Base-by-base conservation (phyloP, 1,140 invertebrate species). In the Scaptomyza graminum region DNA sequence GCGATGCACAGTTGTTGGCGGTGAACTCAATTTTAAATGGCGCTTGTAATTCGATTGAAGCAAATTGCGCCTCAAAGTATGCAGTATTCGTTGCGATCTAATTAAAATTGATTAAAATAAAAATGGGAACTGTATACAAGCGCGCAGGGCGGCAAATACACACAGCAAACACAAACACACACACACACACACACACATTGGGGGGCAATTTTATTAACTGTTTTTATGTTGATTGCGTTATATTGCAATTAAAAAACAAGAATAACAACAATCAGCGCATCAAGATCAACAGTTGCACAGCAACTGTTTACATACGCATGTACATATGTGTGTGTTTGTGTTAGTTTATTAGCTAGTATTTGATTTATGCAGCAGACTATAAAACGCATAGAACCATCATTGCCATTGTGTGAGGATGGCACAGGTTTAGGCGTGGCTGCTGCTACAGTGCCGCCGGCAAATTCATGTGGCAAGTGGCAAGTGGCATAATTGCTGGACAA, bases 211-310 rank as follows among this genome's bases (percentile, higher is more conserved):
- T 62, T 84, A 77, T 87, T 85, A 85, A 85, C 80, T 84, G 85
- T 85, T 76, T 84, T 87, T 69, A 77, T 81, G 81, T 81, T 83
- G 80, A 84, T 87, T 84, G 81, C 77, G 80, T 80, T 84, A 71
- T 67, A 74, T 16, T 44, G 54, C 61, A 49, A 56, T n/a, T 54
- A 49, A 22, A 49, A 22, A 22, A 22, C 18, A 22, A 22, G 18
- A 22, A 22, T 3, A 22, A 22, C 18, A 22, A 22, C 18, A 22
- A 22, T 2, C 64, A 44, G 44, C 54, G 51, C 65, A 77, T 22
- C 60, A 79, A 41, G 68, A 59, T 65, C 68, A 66, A 74, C 60
- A 54, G 51, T 54, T 70, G 51, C 59, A 62, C 8, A 28, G 13
- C 52, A 55, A 34, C 18, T 34, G 43, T 57, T 28, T 56, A 31